Evolutionary conservation across 1,140 invertebrate genomes (phyloP).

Genomic region (Elysia chlorotica): DNA sequence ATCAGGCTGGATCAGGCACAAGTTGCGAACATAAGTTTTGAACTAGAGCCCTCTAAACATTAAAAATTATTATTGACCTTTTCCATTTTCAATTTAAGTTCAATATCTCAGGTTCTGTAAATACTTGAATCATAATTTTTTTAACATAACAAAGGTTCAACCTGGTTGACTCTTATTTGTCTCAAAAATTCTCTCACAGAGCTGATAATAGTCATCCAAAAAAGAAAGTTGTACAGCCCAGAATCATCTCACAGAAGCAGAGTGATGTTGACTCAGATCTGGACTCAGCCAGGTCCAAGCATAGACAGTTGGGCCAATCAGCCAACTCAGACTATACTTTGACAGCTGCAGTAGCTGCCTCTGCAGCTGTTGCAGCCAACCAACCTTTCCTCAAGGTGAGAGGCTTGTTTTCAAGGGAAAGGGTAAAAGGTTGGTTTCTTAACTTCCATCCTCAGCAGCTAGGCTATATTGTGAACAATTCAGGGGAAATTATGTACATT

Average conservation of each 20-base stretch:
- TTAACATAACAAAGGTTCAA: too few species aligned
- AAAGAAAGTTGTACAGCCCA: slow-evolving; percentile 45
- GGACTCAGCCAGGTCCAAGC: neutral
- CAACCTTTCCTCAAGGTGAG: slow-evolving; percentile 52
- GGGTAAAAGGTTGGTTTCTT: neutral
- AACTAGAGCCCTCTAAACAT: too few species aligned
- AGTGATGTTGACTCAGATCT: neutral
- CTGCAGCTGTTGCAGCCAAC: slow-evolving; percentile 50
- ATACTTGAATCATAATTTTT: too few species aligned
- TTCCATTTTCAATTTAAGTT: neutral
- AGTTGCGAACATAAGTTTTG: too few species aligned
- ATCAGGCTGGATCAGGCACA: too few species aligned
- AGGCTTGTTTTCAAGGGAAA: neutral
- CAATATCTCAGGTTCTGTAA: too few species aligned
- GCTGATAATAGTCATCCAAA: slow-evolving; percentile 26
- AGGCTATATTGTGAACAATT: neutral
- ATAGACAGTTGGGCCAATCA: slow-evolving; percentile 3
- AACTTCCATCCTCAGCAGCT: too few species aligned
- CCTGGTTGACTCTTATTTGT: neutral
- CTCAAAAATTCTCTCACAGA: neutral
- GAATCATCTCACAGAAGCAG: slow-evolving; percentile 23
- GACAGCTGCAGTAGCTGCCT: slow-evolving; percentile 48
- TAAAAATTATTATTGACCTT: neutral
- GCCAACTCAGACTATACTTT: slow-evolving; percentile 25
- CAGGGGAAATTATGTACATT: neutral